Evolutionary conservation across 2,113 vertebrate genomes (phyloP).

Genomic region (Leucopsar rothschildi): DNA sequence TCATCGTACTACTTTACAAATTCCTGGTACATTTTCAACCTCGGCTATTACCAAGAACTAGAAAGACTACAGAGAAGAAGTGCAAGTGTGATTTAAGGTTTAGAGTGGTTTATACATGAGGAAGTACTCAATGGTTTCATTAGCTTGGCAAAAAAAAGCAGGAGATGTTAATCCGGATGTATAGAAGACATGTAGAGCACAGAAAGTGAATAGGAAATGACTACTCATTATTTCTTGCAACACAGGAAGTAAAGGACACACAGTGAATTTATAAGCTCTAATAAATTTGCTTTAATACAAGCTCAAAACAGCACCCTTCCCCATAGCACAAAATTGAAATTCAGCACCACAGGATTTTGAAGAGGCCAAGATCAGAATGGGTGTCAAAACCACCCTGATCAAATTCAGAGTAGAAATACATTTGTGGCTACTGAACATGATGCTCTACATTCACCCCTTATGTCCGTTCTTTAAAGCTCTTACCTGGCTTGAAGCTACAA

Average conservation of each 20-base stretch:
- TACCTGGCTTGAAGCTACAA: not conserved
- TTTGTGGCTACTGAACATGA: not conserved
- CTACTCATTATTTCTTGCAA: not conserved
- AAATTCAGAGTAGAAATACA: not conserved
- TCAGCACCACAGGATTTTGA: not conserved
- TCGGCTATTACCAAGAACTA: not conserved
- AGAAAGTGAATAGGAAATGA: not conserved
- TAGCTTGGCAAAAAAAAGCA: not conserved
- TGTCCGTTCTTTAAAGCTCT: not conserved
- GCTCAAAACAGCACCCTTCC: not conserved
- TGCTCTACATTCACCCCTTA: not conserved
- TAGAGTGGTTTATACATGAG: not conserved
- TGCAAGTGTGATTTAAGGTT: not conserved
- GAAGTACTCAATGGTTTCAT: slow-evolving; percentile 5
- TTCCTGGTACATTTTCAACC: not conserved
- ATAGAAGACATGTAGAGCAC: not conserved
- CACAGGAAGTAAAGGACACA: not conserved
- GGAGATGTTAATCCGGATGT: not conserved
- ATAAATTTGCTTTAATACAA: not conserved
- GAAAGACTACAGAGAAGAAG: not conserved
- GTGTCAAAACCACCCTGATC: not conserved
- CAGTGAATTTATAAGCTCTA: not conserved
- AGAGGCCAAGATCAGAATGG: not conserved
- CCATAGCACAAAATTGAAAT: not conserved
- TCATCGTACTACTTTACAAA: not conserved